phyloP scores from a whole-genome alignment of 2,888 invertebrate genomes.

The Falcaria lacertinaria region DNA sequence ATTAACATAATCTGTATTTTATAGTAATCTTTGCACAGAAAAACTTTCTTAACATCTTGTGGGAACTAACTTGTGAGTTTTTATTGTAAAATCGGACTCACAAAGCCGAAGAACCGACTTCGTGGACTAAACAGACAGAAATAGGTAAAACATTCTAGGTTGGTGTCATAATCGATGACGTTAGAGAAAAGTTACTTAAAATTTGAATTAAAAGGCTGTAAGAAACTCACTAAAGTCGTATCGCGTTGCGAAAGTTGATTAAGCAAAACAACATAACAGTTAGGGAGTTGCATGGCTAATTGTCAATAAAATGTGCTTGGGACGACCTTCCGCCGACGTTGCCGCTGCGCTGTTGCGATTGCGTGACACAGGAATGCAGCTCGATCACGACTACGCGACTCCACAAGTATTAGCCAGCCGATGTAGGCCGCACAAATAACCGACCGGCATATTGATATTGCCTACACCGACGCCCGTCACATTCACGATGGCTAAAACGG shows the following conservation, averaged over 20 bases:
- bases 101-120: too few relatives aligned
- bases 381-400: constrained; percentile 49
- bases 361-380: constrained; percentile 61
- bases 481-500: constrained; percentile 25
- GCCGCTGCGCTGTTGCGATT: constrained; percentile 51
- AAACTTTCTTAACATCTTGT: too few relatives aligned
- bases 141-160: too few relatives aligned
- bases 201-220: neutral
- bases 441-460: constrained; percentile 32
- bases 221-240: neutral
- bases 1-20: too few relatives aligned
- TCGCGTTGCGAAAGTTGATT: neutral
- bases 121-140: too few relatives aligned
- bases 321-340: constrained; percentile 49
- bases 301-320: constrained; percentile 14
- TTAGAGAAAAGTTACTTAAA: too few relatives aligned
- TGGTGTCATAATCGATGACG: too few relatives aligned
- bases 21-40: too few relatives aligned
- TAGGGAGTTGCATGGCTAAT: constrained; percentile 4
- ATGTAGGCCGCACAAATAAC: constrained; percentile 48
- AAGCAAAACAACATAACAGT: neutral
- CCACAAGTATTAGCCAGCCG: neutral
- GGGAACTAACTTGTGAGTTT: too few relatives aligned
- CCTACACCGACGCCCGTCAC: constrained; percentile 17
- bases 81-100: too few relatives aligned